These are phyloP conservation scores for Siphamia tubifer DNA, from an alignment of 2,113 vertebrate species.

Conservation along the genomic window DNA sequence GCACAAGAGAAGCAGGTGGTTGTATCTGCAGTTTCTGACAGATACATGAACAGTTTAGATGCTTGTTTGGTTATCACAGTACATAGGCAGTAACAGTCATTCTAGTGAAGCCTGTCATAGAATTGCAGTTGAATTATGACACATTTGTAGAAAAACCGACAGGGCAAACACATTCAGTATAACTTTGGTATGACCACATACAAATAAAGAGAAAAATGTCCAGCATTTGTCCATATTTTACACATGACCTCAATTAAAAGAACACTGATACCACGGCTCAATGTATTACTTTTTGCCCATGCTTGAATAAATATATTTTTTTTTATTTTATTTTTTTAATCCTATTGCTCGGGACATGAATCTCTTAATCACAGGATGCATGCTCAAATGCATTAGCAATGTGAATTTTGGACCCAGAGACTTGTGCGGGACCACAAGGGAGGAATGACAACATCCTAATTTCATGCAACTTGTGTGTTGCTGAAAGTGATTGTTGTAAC, in stretches of 20 bases:
- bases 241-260: slow-evolving; percentile 26
- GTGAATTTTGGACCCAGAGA: slow-evolving; percentile 6
- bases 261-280: slow-evolving; percentile 26
- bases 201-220: slow-evolving; percentile 63
- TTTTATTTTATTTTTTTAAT: slow-evolving; percentile 7
- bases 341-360: background rate
- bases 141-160: slow-evolving; percentile 8
- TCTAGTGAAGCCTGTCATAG: background rate
- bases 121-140: background rate
- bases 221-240: slow-evolving; percentile 72
- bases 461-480: background rate
- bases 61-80: background rate
- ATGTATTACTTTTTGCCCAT: slow-evolving; percentile 23
- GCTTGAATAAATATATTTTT: slow-evolving; percentile 61
- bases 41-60: background rate
- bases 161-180: slow-evolving; percentile 2
- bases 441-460: slow-evolving; percentile 36
- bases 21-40: slow-evolving; percentile 18
- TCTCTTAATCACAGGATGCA: slow-evolving; percentile 14
- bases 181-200: slow-evolving; percentile 69
- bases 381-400: slow-evolving; percentile 8
- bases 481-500: slow-evolving; percentile 10
- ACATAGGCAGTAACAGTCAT: background rate
- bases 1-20: background rate
- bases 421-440: background rate